Evolutionary conservation across 2,888 invertebrate species (phyloP), one percentile per base, ranked within the genome.

Genomic region (Netelia inedita): DNA sequence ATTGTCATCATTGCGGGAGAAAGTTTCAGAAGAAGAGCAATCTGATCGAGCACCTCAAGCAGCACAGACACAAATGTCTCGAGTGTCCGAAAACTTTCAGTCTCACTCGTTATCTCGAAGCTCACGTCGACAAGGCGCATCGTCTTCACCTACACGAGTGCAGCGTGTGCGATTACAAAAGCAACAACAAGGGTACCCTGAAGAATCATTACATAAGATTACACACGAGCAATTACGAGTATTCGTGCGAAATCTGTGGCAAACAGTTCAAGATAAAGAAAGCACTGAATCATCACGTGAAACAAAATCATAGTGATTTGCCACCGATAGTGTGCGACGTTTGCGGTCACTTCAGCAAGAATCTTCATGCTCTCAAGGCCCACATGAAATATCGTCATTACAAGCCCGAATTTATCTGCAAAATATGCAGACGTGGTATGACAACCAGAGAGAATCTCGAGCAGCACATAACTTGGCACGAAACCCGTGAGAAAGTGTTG

Each of bases 261-360:
- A 91, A 91, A 43, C 87, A 89, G 41, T 91, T 91, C 75, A 89
- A 89, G 35, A 88, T 90, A 59, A 90, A 89, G 63, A 91, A 90
- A 43, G 89, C 89, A 0, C 46, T 91, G 66, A 90, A 90, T 46
- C 88, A 89, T 8, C 91, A 91, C 71, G 87, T 90, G 16, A 90
- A 91, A 43, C 88, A 89, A 21, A 87, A 89, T 35, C 91, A 91
- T 74, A 87, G 89, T 53, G 89, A 86, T 11, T 82, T 89, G 1
- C 87, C 91, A 11, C 88, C 89, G 0, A 91, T 90, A 35, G 91
- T 91, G 0, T 91, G 91, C 79, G 90, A 91, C 69, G 89, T 91
- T 0, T 91, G 91, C 71, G 91, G 91, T 1, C 89, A 90, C 53
- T 89, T 89, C 59, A 89, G 90, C 80, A 89, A 88, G 53, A 91